phyloP scores from a whole-genome alignment of 1,140 invertebrate species.

The Ceratitis capitata region DNA sequence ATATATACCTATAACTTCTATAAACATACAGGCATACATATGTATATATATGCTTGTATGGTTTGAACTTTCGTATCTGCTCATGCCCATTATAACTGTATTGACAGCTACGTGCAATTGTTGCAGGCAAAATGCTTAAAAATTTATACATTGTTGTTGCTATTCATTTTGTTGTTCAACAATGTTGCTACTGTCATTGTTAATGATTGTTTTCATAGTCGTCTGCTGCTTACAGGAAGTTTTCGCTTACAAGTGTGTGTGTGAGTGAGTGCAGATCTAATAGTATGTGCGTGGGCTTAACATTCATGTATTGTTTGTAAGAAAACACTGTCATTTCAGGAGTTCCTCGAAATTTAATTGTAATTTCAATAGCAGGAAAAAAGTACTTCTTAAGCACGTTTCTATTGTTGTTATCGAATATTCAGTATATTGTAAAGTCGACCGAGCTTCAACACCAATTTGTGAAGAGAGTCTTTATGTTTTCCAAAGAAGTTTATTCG shows the following conservation, averaged over 20 bases:
- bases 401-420: no score
- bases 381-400: no score
- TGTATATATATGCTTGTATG: neutral
- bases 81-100: conserved; percentile 34
- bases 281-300: conserved; percentile 2
- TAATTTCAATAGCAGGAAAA: neutral
- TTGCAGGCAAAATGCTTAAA: neutral
- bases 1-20: neutral
- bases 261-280: neutral
- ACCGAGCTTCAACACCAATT: neutral
- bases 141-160: neutral
- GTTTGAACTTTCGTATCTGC: neutral
- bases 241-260: neutral
- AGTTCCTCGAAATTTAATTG: conserved; percentile 1
- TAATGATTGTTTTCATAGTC: no score
- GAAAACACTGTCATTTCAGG: neutral
- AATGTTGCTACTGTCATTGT: no score
- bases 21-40: neutral
- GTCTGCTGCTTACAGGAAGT: neutral
- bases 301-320: neutral
- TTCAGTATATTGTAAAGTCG: no score
- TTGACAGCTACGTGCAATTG: neutral
- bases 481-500: no score
- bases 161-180: neutral
- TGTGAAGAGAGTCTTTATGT: no score